These are phyloP conservation scores for Chamaedrilus cognettii DNA, from an alignment of 2,888 invertebrate genomes.

Conservation along the genomic window DNA sequence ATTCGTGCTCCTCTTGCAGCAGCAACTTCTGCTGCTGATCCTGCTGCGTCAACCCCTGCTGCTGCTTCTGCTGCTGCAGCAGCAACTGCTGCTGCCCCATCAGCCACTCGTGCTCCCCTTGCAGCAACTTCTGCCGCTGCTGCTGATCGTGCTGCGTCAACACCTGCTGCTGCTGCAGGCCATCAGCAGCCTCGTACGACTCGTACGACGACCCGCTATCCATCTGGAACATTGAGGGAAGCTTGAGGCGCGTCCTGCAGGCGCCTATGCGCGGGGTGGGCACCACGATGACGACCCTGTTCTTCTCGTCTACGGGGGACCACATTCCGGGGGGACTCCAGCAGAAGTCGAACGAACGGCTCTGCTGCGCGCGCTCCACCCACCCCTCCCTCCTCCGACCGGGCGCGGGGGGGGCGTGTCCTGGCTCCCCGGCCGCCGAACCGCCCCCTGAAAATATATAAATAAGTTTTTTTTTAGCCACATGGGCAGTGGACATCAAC, in stretches of 20 bases:
- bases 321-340: slow-evolving; percentile 27
- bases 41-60: background rate
- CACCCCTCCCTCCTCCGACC: slow-evolving; percentile 3
- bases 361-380: slow-evolving; percentile 25
- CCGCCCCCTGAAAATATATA: no score
- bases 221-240: slow-evolving; percentile 32
- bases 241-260: slow-evolving; percentile 21
- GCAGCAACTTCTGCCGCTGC: background rate
- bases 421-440: no score
- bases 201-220: slow-evolving; percentile 35
- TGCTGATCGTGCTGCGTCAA: background rate
- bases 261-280: slow-evolving; percentile 14
- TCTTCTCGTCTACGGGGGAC: slow-evolving; percentile 32
- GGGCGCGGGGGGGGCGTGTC: no score
- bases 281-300: slow-evolving; percentile 22
- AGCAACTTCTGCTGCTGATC: background rate
- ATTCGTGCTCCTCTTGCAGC: background rate
- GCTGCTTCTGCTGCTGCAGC: slow-evolving; percentile 12
- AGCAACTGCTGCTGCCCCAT: background rate
- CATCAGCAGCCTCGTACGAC: slow-evolving; percentile 21
- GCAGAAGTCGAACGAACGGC: slow-evolving; percentile 32
- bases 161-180: background rate
- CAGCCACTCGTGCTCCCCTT: background rate
- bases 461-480: no score
- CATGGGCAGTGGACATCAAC: no score